phyloP scores from a whole-genome alignment of 2,113 vertebrate species.

The Callithrix jacchus region DNA sequence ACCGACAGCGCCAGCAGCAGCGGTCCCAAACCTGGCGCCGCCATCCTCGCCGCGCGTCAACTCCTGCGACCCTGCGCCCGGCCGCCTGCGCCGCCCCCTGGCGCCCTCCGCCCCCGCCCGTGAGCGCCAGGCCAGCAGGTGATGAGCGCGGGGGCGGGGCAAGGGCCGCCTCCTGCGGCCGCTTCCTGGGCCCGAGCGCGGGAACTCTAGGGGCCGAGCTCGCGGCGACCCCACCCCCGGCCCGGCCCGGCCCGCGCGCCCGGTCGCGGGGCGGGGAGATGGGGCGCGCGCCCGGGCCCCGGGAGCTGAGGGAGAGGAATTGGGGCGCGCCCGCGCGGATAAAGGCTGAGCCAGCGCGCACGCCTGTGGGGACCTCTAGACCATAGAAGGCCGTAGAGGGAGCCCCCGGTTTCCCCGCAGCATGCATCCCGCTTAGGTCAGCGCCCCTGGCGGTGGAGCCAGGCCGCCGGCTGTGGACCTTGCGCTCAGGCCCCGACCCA shows the following conservation, averaged over 20 bases:
- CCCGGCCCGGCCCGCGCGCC: background rate
- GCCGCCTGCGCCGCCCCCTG: background rate
- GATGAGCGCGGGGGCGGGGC: constrained; percentile 53
- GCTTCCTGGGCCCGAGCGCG: constrained; percentile 24
- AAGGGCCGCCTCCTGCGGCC: background rate
- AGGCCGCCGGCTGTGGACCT: background rate
- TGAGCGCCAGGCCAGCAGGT: constrained; percentile 62
- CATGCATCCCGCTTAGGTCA: background rate
- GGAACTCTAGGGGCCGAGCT: background rate
- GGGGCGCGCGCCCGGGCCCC: background rate
- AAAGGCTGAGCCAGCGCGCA: background rate
- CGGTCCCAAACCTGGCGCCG: background rate
- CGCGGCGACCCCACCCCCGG: background rate
- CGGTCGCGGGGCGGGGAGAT: no score
- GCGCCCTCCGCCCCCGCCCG: background rate
- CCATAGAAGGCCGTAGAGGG: background rate
- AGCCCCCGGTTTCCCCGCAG: background rate
- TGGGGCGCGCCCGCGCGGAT: background rate
- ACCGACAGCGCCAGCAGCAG: background rate
- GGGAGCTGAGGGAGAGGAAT: rapidly evolving
- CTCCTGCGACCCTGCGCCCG: background rate
- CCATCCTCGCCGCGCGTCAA: constrained; percentile 66
- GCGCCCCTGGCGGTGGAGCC: background rate
- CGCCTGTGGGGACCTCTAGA: background rate
- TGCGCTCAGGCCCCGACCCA: background rate